Conservation (phyloP, 2,797 vertebrate species). For the Anableps anableps region DNA sequence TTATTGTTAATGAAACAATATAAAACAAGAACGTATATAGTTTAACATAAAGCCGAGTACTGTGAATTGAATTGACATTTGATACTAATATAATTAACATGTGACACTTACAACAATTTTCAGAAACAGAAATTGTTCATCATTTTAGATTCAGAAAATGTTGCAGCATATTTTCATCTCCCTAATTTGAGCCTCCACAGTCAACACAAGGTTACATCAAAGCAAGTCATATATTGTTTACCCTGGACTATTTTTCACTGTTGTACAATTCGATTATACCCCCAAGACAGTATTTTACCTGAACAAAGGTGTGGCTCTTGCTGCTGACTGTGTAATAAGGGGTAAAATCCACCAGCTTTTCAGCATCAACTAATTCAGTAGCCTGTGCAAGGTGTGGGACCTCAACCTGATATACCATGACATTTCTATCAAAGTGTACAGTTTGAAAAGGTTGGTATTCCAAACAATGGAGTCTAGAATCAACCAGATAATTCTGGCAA, state of each 20-base stretch:
- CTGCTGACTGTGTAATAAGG: conserved; percentile 25
- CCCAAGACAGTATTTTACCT: conserved; percentile 24
- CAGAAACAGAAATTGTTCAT: background rate
- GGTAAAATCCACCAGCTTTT: conserved; percentile 36
- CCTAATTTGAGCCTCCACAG: background rate
- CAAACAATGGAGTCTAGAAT: conserved; percentile 39
- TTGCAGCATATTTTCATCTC: background rate
- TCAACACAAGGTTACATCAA: background rate
- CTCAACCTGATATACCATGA: conserved; percentile 27
- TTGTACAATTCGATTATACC: conserved; percentile 10
- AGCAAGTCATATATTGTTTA: background rate
- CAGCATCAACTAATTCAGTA: conserved; percentile 32
- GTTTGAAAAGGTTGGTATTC: conserved; percentile 42
- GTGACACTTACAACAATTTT: background rate
- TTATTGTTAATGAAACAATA: conserved; percentile 5
- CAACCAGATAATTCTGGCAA: conserved; percentile 27
- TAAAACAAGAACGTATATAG: background rate
- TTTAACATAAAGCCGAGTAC: background rate
- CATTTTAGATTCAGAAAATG: background rate
- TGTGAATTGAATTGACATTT: conserved; percentile 1
- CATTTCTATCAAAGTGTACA: conserved; percentile 1
- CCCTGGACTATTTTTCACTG: background rate
- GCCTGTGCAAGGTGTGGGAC: conserved; percentile 38
- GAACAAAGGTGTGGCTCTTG: conserved; percentile 24
- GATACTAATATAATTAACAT: background rate